Conservation (phyloP, 2,888 invertebrate genomes). For the Pegoplata infirma region DNA sequence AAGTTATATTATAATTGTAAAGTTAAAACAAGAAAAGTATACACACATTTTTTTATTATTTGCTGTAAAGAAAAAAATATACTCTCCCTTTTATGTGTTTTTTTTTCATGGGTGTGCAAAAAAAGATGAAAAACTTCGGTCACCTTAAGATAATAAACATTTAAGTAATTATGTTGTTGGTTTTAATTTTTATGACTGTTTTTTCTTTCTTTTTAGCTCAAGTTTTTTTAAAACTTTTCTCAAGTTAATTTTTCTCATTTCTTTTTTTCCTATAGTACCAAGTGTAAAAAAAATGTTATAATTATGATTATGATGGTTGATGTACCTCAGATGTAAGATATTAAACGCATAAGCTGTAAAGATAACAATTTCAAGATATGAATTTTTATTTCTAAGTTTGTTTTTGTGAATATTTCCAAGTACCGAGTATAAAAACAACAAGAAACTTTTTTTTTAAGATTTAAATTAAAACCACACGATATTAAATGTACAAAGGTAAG, state of each 20-base stretch:
- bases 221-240: conserved; percentile 11
- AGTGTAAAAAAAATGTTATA: conserved; percentile 29
- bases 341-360: conserved; percentile 45
- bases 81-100: too few relatives aligned
- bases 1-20: conserved; percentile 27
- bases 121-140: conserved; percentile 37
- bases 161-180: conserved; percentile 60
- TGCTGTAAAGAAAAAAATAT: background rate
- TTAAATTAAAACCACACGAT: conserved; percentile 30
- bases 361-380: conserved; percentile 28
- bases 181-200: conserved; percentile 54
- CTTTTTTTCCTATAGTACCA: background rate
- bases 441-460: background rate
- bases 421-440: background rate
- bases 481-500: conserved; percentile 21
- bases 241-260: conserved; percentile 8
- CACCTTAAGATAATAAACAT: conserved; percentile 55
- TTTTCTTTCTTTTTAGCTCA: background rate
- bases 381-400: background rate
- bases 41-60: background rate
- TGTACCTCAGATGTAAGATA: conserved; percentile 45
- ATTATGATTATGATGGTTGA: conserved; percentile 38
- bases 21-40: background rate
- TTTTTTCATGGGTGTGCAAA: conserved; percentile 11
- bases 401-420: background rate